Evolutionary conservation across 2,797 vertebrate species (phyloP).

Genomic region (Ambastaia sidthimunki): DNA sequence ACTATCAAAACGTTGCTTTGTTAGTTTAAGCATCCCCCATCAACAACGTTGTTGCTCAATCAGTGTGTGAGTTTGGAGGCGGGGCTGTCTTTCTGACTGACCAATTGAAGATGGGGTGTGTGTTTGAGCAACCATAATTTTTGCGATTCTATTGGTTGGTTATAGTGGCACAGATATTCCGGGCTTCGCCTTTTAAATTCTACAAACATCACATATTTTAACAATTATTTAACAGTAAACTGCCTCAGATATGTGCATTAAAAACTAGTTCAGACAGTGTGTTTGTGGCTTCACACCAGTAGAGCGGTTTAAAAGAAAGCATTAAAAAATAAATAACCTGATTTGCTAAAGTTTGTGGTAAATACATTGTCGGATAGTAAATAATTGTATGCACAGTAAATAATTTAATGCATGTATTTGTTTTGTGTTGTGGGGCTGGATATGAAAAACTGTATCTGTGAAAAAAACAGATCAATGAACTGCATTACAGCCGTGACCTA

Average conservation of each 20-base stretch:
- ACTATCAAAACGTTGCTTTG: not conserved
- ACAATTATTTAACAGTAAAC: not conserved
- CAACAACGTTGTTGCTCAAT: not conserved
- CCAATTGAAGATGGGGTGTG: not conserved
- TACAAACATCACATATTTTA: not conserved
- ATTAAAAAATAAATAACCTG: too few relatives aligned
- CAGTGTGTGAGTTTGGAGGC: too few relatives aligned
- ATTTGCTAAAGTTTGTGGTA: not conserved
- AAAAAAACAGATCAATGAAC: conserved; percentile 52
- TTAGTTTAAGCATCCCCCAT: not conserved
- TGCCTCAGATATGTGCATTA: too few relatives aligned
- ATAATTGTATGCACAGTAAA: conserved; percentile 4
- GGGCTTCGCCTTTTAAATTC: too few relatives aligned
- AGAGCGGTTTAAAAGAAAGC: too few relatives aligned
- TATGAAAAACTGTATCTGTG: conserved; percentile 41
- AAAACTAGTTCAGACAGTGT: too few relatives aligned
- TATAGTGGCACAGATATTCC: not conserved
- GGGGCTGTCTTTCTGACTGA: not conserved
- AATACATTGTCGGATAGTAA: conserved; percentile 2
- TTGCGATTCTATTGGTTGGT: not conserved
- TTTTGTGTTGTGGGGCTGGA: conserved; percentile 28
- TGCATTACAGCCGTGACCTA: conserved; percentile 49
- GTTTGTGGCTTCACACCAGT: too few relatives aligned
- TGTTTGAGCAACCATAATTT: not conserved
- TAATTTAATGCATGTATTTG: not conserved